phyloP scores from a whole-genome alignment of 2,888 invertebrate genomes.

The Asteroscopus sphinx region DNA sequence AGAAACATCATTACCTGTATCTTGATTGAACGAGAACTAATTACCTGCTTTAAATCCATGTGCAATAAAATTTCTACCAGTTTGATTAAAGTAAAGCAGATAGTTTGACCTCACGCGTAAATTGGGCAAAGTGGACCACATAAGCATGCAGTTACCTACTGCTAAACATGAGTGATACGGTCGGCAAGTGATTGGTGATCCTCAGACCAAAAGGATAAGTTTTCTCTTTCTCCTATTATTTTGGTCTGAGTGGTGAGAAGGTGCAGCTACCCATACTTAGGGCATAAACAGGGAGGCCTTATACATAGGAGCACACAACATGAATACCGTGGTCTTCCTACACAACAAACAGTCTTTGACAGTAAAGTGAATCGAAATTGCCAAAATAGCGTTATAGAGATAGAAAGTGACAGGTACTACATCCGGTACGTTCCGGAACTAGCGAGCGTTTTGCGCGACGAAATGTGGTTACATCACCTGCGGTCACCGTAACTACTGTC shows the following conservation, averaged over 20 bases:
- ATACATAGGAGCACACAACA: too few relatives aligned
- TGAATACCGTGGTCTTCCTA: too few relatives aligned
- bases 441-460: constrained; percentile 59
- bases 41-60: neutral
- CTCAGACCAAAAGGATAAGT: too few relatives aligned
- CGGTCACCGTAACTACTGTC: constrained; percentile 56
- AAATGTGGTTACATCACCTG: constrained; percentile 65
- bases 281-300: too few relatives aligned
- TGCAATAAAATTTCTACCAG: constrained; percentile 4
- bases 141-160: too few relatives aligned
- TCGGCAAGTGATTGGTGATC: too few relatives aligned
- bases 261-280: too few relatives aligned
- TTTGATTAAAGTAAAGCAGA: neutral
- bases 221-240: too few relatives aligned
- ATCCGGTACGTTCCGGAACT: constrained; percentile 78
- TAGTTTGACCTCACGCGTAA: too few relatives aligned
- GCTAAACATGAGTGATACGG: too few relatives aligned
- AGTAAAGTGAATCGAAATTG: constrained; percentile 49
- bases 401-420: constrained; percentile 73
- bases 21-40: neutral
- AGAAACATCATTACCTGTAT: constrained; percentile 3
- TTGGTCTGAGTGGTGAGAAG: too few relatives aligned
- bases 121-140: too few relatives aligned
- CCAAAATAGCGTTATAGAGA: constrained; percentile 53
- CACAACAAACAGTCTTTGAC: constrained; percentile 2